These are phyloP conservation scores for Allolobophora icterica DNA, from an alignment of 2,888 invertebrate genomes.

Conservation along the genomic window DNA sequence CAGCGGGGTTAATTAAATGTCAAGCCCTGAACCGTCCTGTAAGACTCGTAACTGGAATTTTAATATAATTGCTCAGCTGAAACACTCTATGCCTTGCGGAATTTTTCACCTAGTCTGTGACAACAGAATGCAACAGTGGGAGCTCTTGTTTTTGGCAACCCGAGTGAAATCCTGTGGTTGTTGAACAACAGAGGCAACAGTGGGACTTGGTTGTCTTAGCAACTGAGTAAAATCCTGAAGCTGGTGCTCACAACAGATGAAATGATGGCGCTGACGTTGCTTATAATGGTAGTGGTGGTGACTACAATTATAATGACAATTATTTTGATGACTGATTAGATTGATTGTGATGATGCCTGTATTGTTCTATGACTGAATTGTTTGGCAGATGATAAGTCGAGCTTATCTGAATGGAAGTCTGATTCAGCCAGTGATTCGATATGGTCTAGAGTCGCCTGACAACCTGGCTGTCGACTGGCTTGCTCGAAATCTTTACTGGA, in stretches of 20 bases:
- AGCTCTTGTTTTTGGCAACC: neutral
- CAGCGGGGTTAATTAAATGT: slow-evolving; percentile 2
- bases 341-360: too few relatives aligned
- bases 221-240: neutral
- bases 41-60: neutral
- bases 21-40: neutral
- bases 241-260: too few relatives aligned
- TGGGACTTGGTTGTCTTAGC: neutral
- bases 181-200: too few relatives aligned
- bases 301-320: too few relatives aligned
- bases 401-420: slow-evolving; percentile 88
- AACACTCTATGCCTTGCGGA: neutral
- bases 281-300: too few relatives aligned
- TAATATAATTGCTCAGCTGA: neutral
- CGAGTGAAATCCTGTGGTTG: neutral
- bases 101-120: neutral
- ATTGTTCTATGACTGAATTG: neutral
- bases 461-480: slow-evolving; percentile 71
- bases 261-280: too few relatives aligned
- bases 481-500: slow-evolving; percentile 68
- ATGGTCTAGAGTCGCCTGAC: slow-evolving; percentile 75
- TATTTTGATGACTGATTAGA: too few relatives aligned
- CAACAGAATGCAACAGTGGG: too few relatives aligned
- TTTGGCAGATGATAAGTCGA: slow-evolving; percentile 75
- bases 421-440: slow-evolving; percentile 81